Evolutionary conservation across 2,888 invertebrate genomes (phyloP).

Genomic region (Philonicus albiceps): DNA sequence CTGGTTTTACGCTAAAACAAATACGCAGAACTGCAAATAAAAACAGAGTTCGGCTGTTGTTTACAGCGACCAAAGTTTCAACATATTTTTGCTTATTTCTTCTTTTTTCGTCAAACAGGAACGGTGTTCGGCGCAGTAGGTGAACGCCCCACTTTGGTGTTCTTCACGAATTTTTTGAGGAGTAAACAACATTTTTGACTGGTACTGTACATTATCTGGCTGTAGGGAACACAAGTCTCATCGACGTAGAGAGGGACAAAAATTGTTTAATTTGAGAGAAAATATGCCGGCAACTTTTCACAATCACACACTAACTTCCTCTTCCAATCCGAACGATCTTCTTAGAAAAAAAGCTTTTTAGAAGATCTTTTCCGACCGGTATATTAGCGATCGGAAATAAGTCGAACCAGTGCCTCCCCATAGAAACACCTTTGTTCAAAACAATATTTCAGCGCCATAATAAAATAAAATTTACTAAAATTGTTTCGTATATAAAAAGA

Average conservation of each 20-base stretch:
- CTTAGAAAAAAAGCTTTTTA: background rate
- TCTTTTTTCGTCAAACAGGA: background rate
- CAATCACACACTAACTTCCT: background rate
- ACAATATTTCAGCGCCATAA: background rate
- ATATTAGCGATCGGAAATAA: background rate
- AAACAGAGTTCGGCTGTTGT: background rate
- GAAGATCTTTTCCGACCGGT: background rate
- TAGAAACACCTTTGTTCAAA: background rate
- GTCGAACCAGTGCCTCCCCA: background rate
- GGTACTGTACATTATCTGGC: background rate
- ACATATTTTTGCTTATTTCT: background rate
- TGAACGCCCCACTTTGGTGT: background rate
- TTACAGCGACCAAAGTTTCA: background rate
- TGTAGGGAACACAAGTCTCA: background rate
- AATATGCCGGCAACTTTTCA: background rate
- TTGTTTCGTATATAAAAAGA: background rate
- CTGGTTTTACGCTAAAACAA: background rate
- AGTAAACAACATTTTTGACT: background rate
- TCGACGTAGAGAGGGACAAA: background rate
- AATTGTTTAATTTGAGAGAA: background rate
- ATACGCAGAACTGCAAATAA: background rate
- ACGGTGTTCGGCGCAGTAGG: background rate
- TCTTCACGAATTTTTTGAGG: background rate
- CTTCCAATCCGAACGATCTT: background rate
- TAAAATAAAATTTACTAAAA: background rate